A percentile compares a stretch with the other conserved stretches of the same genome.
Conservation (phyloP, 2,888 invertebrate species). For the Chaetoderma sp. region DNA sequence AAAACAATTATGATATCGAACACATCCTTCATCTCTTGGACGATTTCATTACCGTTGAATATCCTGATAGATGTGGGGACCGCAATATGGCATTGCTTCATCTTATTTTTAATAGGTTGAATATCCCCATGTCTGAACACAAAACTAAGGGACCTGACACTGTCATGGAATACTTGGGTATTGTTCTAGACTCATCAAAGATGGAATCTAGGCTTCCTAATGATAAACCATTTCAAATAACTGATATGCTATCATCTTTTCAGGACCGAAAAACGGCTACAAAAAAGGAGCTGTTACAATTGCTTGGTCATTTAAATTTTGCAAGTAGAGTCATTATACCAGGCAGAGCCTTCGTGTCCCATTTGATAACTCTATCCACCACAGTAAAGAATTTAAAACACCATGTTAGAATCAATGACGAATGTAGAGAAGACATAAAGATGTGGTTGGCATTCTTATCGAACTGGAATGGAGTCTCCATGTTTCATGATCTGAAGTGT, state of each 20-base stretch:
- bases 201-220: constrained; percentile 29
- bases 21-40: constrained; percentile 20
- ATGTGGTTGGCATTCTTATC: constrained; percentile 23
- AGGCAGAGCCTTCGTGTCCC: constrained; percentile 30
- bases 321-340: constrained; percentile 28
- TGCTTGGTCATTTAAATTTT: constrained; percentile 28
- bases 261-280: constrained; percentile 17
- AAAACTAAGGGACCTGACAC: constrained; percentile 28
- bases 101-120: constrained; percentile 11
- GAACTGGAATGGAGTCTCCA: constrained; percentile 17
- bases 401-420: constrained; percentile 17
- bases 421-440: constrained; percentile 21
- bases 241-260: constrained; percentile 9
- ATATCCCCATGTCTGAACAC: constrained; percentile 23
- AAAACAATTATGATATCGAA: constrained; percentile 4
- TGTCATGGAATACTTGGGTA: constrained; percentile 30
- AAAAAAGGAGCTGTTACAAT: constrained; percentile 23
- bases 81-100: constrained; percentile 12
- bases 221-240: constrained; percentile 20
- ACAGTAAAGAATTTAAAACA: constrained; percentile 16
- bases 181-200: constrained; percentile 22
- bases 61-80: not conserved
- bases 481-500: not conserved
- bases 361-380: constrained; percentile 18
- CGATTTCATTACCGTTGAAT: constrained; percentile 23